Base-by-base conservation (phyloP, 2,888 invertebrate genomes). In the Muscina levida region DNA sequence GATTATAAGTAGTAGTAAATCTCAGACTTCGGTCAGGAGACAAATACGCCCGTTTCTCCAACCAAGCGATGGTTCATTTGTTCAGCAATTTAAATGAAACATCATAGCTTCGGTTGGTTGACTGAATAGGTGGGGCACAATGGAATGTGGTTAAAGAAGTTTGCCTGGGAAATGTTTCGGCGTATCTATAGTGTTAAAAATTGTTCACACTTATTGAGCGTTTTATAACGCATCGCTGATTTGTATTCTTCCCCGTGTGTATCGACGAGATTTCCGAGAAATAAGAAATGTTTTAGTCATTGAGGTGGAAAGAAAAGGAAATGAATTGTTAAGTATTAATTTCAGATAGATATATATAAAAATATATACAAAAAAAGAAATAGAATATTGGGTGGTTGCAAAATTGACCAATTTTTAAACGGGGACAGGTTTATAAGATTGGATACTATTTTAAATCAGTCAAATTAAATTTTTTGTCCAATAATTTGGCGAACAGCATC, bases 261-360 rank as follows among this genome's bases (percentile, higher is more conserved):
- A 17, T n/a, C 39, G 17, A 19, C 6, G n/a, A 15, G 2, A n/a
- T 62, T 62, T 62, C 62, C 17, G 11, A 57, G 42, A 62, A 62
- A n/a, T n/a, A n/a, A n/a, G n/a, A n/a, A 51, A 42, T 39, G 19
- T 39, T 39, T 5, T 17, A 22, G 22, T 39, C 62, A 42, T 39
- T 62, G 42, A 62, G 39, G 62, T 39, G 39, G 62, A 62, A 62
- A 62, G 37, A 19, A 62, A 22, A 62, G 62, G 42, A 62, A 62
- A 62, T 62, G 37, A 59, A 31, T 39, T 37, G 17, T 10, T 10
- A n/a, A 15, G 17, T 59, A 59, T 59, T 17, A 37, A 39, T 59
- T 17, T 59, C 59, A 17, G 11, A 15, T 37, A 6, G 39, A 17
- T n/a, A n/a, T n/a, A n/a, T n/a, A n/a, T n/a, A n/a, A n/a, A n/a